Evolutionary conservation across 2,113 vertebrate species (phyloP), one percentile per base, ranked within the genome.

Genomic region (Marmota flaviventris): DNA sequence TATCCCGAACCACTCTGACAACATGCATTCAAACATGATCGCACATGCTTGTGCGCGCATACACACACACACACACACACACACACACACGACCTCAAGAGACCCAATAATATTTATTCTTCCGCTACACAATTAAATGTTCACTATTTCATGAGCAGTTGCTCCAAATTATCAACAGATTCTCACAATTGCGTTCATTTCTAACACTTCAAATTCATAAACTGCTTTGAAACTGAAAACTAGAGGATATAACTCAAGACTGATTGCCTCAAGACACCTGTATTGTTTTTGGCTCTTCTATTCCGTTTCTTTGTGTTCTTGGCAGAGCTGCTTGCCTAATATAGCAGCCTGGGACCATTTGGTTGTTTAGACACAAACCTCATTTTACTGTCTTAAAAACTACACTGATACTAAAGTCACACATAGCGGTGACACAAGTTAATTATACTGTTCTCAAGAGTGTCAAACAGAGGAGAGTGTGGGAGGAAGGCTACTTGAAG

Each of bases 301-400:
- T 9, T 85, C 32, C 18, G 32, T 85, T 10, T 8, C 92, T 85
- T 63, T 87, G 45, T 69, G 88, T 95, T 93, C 76, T 88, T 87
- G 13, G 56, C 67, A 96, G 77, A 92, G 76, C 5, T 53, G 20
- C 75, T 51, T 73, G 8, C 27, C 83, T 51, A 73, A 58, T 73
- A 86, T 20, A 96, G 96, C 83, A 86, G 2, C 11, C 27, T 96
- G 34, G 32, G 8, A 27, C 20, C 93, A 22, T 72, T 78, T 58
- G 72, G 0, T 37, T 93, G 34, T 96, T 92, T 88, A 95, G 83
- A 48, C 78, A 79, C 32, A 93, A 77, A 48, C 5, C 81, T 93
- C 42, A n/a, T 94, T 97, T 97, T 61, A 91, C 85, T 65, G 39
- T 83, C 82, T 95, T 89, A 84, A 42, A 95, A 97, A 75, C 75